phyloP scores from a whole-genome alignment of 2,797 vertebrate genomes.

The Aotus griseimembra region DNA sequence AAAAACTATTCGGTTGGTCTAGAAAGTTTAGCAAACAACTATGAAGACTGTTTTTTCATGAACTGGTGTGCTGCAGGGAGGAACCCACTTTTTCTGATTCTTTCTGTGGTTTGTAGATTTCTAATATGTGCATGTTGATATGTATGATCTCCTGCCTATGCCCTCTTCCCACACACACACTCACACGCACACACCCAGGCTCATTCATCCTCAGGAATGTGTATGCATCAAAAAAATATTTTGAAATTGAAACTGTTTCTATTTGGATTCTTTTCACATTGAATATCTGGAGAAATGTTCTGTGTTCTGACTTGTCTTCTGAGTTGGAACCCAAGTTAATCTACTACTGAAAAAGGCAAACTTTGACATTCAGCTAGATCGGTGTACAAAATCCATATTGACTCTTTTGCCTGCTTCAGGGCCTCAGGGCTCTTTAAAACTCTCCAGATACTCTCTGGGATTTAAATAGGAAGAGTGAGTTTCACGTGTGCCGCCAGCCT shows the following conservation, averaged over 20 bases:
- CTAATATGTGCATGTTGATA: neutral
- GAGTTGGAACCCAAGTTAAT: neutral
- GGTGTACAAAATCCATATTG: neutral
- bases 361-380: neutral
- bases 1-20: neutral
- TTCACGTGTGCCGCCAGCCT: neutral
- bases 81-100: neutral
- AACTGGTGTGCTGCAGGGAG: neutral
- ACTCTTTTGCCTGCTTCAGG: neutral
- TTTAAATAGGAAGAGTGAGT: neutral
- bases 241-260: neutral
- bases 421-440: neutral
- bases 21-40: constrained; percentile 31
- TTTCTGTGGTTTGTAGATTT: constrained; percentile 9
- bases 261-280: neutral
- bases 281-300: neutral
- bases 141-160: neutral
- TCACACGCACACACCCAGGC: too few relatives aligned
- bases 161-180: neutral
- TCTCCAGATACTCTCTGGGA: neutral
- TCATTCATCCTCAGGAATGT: constrained; percentile 64
- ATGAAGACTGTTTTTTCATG: constrained; percentile 18
- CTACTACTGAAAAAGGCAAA: neutral
- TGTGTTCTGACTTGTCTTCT: neutral
- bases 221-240: neutral